phyloP scores from a whole-genome alignment of 2,797 vertebrate genomes.

The Tinamus major region DNA sequence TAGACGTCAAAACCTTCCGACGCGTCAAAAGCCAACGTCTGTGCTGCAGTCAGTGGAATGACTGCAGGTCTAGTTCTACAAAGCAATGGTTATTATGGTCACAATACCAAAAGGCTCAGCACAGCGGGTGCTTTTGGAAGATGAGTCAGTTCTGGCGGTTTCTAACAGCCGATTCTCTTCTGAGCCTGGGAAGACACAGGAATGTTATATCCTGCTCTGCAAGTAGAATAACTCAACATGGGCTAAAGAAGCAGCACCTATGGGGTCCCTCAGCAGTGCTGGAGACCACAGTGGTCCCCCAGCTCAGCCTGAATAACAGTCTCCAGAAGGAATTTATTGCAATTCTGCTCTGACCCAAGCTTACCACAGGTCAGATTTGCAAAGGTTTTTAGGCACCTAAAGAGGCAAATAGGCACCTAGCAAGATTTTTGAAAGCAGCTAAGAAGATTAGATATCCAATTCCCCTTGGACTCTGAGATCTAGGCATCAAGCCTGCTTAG shows the following conservation, averaged over 20 bases:
- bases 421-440: conserved; percentile 60
- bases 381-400: conserved; percentile 39
- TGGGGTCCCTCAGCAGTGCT: background rate
- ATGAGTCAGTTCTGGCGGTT: too few relatives aligned
- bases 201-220: background rate
- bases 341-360: conserved; percentile 50
- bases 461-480: conserved; percentile 42
- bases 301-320: background rate
- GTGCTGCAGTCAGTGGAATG: fast-evolving
- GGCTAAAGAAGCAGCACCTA: background rate
- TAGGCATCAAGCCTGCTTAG: conserved; percentile 57
- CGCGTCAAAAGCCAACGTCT: background rate
- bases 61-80: background rate
- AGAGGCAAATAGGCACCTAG: conserved; percentile 46
- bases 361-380: conserved; percentile 36
- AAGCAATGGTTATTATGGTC: background rate
- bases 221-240: background rate
- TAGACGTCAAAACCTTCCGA: background rate
- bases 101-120: background rate
- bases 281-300: background rate
- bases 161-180: background rate
- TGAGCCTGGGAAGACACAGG: fast-evolving
- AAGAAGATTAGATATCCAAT: conserved; percentile 49
- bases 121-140: background rate
- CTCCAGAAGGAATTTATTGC: conserved; percentile 57